phyloP scores from a whole-genome alignment of 1,140 invertebrate genomes.

The Rhagoletis pomonella region DNA sequence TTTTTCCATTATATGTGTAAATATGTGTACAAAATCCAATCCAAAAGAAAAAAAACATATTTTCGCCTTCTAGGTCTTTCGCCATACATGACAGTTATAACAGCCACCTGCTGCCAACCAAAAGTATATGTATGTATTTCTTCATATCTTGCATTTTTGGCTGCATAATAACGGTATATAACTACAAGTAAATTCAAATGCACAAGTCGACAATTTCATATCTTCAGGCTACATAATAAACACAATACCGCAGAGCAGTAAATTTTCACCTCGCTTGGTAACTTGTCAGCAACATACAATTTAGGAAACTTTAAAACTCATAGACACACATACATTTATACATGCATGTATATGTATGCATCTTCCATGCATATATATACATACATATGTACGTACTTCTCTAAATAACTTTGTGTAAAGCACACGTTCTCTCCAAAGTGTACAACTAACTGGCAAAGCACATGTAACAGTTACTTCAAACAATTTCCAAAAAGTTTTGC shows the following conservation, averaged over 20 bases:
- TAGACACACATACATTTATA: neutral
- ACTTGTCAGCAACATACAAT: conserved; percentile 4
- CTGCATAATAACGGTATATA: neutral
- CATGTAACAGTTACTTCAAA: neutral
- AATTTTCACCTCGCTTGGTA: conserved; percentile 35
- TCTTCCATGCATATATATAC: too few species aligned
- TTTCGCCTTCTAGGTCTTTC: neutral
- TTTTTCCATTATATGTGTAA: too few species aligned
- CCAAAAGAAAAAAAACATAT: neutral
- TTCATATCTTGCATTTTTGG: too few species aligned
- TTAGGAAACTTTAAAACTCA: neutral
- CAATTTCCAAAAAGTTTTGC: conserved; percentile 13
- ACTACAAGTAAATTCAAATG: neutral
- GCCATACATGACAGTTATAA: neutral
- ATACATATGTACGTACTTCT: neutral
- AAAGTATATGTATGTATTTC: too few species aligned
- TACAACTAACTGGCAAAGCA: neutral
- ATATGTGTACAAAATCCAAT: too few species aligned
- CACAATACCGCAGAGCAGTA: conserved; percentile 42
- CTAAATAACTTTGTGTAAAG: neutral
- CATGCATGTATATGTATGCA: neutral
- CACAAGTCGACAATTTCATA: neutral
- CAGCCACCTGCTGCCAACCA: too few species aligned
- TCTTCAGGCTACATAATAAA: conserved; percentile 33
- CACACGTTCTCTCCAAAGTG: neutral